Evolutionary conservation across 1,140 invertebrate species (phyloP), one percentile per base, ranked within the genome.

Genomic region (Theocolax elegans): DNA sequence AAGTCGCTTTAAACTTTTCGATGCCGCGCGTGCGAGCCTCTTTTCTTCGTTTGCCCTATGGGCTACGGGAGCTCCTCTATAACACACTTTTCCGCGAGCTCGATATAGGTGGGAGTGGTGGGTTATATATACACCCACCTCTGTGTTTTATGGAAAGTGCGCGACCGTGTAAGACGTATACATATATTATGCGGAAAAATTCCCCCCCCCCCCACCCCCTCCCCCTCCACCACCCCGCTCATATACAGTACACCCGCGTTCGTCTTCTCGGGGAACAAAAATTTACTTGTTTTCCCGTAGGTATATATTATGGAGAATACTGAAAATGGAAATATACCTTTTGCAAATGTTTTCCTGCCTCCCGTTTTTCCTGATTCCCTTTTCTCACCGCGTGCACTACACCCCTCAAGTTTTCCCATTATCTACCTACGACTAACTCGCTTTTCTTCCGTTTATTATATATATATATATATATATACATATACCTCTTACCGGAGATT

Each of bases 1-100:
- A 64, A 71, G 62, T 71, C 62, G 54, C 63, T 71, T 71, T 71
- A 71, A 71, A 71, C 21, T 71, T n/a, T 71, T 71, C 31, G 53
- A 58, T 44, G 51, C 53, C 27, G 48, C 25, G 35, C 27, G n/a
- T 44, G 27, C 15, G 49, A 17, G 35, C 13, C 13, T 12, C n/a
- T 19, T 1, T 49, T n/a, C 7, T 38, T 58, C 38, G 1, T 10
- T 35, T 40, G 21, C n/a, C 9, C 10, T 8, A 35, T 6, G 31
- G 4, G 31, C 10, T 6, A 35, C 4, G 31, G 31, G 31, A 10
- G 31, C 31, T 35, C 4, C 10, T 6, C 31, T 66, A 9, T 56
- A 66, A 66, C 51, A 56, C 51, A 56, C 25, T 66, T 66, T 56
- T 56, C 48, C 3, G 38, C 51, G 13, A 35, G n/a, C 42, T n/a